Conservation (phyloP, 2,113 vertebrate species). For the Turdus rufiventris region DNA sequence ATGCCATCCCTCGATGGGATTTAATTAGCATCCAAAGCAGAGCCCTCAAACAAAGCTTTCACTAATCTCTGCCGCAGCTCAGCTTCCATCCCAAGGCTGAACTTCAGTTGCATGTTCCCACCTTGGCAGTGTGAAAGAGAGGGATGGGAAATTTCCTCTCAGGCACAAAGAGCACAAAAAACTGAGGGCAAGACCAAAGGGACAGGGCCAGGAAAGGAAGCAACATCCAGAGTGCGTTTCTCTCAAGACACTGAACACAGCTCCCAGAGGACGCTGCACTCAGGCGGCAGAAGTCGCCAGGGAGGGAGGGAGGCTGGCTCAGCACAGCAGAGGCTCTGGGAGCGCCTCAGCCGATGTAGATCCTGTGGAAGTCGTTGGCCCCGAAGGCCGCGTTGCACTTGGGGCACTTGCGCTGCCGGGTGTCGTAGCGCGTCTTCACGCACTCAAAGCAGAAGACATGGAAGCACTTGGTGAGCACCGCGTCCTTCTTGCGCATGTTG, state of each 20-base stretch:
- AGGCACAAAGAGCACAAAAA: not conserved
- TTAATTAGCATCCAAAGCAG: not conserved
- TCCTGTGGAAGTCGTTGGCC: constrained; percentile 96
- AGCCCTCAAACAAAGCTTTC: not conserved
- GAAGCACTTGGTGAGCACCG: constrained; percentile 95
- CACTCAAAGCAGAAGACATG: constrained; percentile 98
- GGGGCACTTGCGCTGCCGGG: constrained; percentile 94
- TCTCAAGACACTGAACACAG: not conserved
- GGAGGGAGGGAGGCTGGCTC: not conserved
- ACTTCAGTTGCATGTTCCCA: not conserved
- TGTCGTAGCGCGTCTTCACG: constrained; percentile 93
- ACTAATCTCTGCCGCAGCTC: not conserved
- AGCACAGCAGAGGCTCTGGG: not conserved
- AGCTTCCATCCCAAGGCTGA: not conserved
- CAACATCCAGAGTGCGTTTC: not conserved
- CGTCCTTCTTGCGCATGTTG: constrained; percentile 94
- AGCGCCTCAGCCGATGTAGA: constrained; percentile 86
- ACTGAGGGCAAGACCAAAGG: not conserved
- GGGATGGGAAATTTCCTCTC: not conserved
- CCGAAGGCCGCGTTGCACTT: constrained; percentile 97
- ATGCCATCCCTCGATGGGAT: not conserved
- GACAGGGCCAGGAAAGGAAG: not conserved
- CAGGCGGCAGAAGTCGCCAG: not conserved
- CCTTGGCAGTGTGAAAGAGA: not conserved
- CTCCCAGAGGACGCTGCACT: not conserved